These are phyloP conservation scores for Chrysocyon brachyurus DNA, from an alignment of 2,797 vertebrate species.

Conservation along the genomic window DNA sequence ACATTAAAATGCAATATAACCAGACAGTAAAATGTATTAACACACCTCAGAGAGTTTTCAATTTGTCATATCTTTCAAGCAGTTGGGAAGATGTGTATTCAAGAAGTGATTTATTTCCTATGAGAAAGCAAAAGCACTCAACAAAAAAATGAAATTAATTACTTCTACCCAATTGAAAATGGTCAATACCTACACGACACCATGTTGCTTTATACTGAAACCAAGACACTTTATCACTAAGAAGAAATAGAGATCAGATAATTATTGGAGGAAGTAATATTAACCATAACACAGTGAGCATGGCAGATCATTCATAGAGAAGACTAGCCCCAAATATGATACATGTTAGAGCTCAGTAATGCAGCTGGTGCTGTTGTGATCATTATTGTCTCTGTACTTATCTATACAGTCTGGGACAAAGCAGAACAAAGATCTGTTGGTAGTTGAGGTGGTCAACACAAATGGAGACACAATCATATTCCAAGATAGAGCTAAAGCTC, in stretches of 20 bases:
- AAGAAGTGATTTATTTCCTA: slow-evolving; percentile 53
- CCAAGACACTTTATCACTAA: background rate
- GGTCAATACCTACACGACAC: background rate
- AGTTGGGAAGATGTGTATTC: slow-evolving; percentile 47
- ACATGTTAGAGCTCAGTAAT: rapidly evolving
- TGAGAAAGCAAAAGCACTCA: background rate
- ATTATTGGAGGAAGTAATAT: background rate
- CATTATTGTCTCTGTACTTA: background rate
- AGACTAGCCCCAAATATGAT: background rate
- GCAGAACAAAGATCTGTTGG: no score
- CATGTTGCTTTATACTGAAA: background rate
- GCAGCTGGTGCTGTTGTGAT: no score
- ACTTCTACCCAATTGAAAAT: slow-evolving; percentile 8
- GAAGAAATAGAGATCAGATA: background rate
- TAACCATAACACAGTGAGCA: background rate
- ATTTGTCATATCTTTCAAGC: slow-evolving; percentile 54
- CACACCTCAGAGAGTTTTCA: slow-evolving; percentile 68
- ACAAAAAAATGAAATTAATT: slow-evolving; percentile 30
- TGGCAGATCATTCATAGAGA: background rate
- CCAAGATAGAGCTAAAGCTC: background rate
- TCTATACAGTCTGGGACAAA: background rate
- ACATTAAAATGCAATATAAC: slow-evolving; percentile 77
- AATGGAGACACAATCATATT: rapidly evolving
- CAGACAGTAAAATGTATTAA: slow-evolving; percentile 73
- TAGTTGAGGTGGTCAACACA: no score